A percentile compares a stretch with the other conserved stretches of the same genome.
phyloP scores from a whole-genome alignment of 2,888 invertebrate species.

The Phortica magna region DNA sequence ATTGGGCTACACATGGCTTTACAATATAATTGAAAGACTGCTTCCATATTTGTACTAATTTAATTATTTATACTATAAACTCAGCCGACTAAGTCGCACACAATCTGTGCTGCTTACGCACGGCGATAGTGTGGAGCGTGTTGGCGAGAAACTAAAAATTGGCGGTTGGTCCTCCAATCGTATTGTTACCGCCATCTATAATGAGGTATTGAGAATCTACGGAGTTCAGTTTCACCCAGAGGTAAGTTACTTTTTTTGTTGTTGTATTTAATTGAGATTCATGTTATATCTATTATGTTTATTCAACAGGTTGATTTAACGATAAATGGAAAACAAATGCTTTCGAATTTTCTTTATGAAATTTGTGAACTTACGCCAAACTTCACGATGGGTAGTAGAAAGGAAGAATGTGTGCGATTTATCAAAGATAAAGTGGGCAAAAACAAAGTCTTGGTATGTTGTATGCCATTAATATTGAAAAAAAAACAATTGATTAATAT shows the following conservation, averaged over 20 bases:
- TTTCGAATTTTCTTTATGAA: constrained; percentile 96
- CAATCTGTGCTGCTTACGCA: constrained; percentile 97
- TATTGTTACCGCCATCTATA: constrained; percentile 92
- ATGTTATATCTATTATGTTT: constrained; percentile 2
- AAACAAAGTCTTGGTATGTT: constrained; percentile 93
- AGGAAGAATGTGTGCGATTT: constrained; percentile 93
- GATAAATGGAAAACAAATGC: constrained; percentile 91
- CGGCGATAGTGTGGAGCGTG: constrained; percentile 95
- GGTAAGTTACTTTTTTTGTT: constrained; percentile 77
- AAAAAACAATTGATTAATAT: neutral
- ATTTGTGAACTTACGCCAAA: constrained; percentile 91
- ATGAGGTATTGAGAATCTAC: constrained; percentile 92
- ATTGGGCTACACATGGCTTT: constrained; percentile 75
- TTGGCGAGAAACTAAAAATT: constrained; percentile 92
- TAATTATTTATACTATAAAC: neutral
- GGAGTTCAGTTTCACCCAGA: constrained; percentile 99
- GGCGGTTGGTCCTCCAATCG: constrained; percentile 89
- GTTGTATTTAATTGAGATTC: neutral
- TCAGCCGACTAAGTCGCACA: constrained; percentile 90
- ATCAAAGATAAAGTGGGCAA: constrained; percentile 93
- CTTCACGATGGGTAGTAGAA: constrained; percentile 92
- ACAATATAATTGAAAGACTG: constrained; percentile 55
- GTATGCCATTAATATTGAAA: neutral
- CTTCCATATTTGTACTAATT: neutral
- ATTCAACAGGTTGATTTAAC: constrained; percentile 90